A percentile compares a stretch with the other conserved stretches of the same genome.
These are phyloP conservation scores for Trichacis sp. DNA, from an alignment of 2,888 invertebrate genomes.

Conservation along the genomic window DNA sequence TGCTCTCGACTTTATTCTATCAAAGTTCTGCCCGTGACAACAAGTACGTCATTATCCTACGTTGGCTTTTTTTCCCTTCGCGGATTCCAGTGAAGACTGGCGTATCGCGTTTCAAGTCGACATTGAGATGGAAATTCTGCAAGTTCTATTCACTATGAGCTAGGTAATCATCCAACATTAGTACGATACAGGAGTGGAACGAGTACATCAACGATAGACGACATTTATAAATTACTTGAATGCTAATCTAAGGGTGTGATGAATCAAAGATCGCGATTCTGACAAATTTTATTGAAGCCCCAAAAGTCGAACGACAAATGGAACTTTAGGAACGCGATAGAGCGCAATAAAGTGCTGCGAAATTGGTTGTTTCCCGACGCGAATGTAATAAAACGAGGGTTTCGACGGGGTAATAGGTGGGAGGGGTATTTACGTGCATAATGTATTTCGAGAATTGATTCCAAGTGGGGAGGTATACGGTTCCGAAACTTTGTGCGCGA, in stretches of 20 bases:
- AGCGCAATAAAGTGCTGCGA: background rate
- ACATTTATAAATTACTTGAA: conserved; percentile 33
- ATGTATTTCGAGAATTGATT: conserved; percentile 1
- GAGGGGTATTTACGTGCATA: conserved; percentile 1
- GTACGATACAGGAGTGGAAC: conserved; percentile 50
- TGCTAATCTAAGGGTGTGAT: conserved; percentile 33
- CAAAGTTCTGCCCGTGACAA: conserved; percentile 7
- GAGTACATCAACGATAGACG: conserved; percentile 34
- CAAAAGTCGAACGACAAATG: background rate
- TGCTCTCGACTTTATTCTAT: background rate
- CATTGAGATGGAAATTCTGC: conserved; percentile 33
- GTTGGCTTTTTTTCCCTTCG: conserved; percentile 8
- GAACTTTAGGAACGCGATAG: background rate
- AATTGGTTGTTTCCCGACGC: background rate
- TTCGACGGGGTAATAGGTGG: conserved; percentile 2
- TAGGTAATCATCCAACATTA: conserved; percentile 65
- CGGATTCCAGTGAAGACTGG: conserved; percentile 61
- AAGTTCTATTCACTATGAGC: conserved; percentile 63
- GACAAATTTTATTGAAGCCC: no score
- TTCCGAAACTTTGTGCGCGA: background rate
- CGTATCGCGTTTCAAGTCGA: conserved; percentile 39
- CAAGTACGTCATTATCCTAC: conserved; percentile 15
- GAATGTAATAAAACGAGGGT: background rate
- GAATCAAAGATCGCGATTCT: no score
- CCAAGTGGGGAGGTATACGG: background rate